phyloP scores from a whole-genome alignment of 2,113 vertebrate species.

The Mesocricetus auratus region DNA sequence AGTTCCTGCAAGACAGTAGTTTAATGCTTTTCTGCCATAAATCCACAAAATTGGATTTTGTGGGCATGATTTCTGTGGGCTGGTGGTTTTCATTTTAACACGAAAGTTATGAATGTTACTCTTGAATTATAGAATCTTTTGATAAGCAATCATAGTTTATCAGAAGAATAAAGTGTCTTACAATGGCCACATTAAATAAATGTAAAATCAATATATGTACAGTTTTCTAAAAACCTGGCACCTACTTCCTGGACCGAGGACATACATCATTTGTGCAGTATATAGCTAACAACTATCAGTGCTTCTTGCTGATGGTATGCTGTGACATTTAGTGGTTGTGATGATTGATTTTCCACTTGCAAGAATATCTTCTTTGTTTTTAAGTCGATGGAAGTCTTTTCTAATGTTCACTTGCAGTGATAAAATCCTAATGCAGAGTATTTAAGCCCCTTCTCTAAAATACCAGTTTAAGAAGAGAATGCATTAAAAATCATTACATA shows the following conservation, averaged over 20 bases:
- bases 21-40: constrained; percentile 89
- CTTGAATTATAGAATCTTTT: constrained; percentile 91
- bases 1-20: constrained; percentile 87
- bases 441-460: constrained; percentile 80
- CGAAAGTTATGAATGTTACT: constrained; percentile 89
- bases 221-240: constrained; percentile 89
- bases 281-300: constrained; percentile 89
- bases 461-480: constrained; percentile 67
- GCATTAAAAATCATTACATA: constrained; percentile 82
- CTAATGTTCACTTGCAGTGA: constrained; percentile 83
- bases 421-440: constrained; percentile 83
- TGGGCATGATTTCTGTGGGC: constrained; percentile 89
- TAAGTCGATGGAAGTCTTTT: constrained; percentile 82
- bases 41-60: constrained; percentile 92
- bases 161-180: constrained; percentile 90
- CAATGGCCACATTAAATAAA: constrained; percentile 90
- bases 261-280: constrained; percentile 86
- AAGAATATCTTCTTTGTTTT: constrained; percentile 90
- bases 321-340: constrained; percentile 88
- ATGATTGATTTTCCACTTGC: constrained; percentile 90
- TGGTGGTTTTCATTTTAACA: constrained; percentile 89
- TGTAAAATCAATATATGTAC: constrained; percentile 92
- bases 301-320: constrained; percentile 85
- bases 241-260: constrained; percentile 84
- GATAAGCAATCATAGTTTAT: constrained; percentile 91